A percentile compares a stretch with the other conserved stretches of the same genome.
These are phyloP conservation scores for Calliphora vomitoria DNA, from an alignment of 2,888 invertebrate genomes.

Conservation along the genomic window DNA sequence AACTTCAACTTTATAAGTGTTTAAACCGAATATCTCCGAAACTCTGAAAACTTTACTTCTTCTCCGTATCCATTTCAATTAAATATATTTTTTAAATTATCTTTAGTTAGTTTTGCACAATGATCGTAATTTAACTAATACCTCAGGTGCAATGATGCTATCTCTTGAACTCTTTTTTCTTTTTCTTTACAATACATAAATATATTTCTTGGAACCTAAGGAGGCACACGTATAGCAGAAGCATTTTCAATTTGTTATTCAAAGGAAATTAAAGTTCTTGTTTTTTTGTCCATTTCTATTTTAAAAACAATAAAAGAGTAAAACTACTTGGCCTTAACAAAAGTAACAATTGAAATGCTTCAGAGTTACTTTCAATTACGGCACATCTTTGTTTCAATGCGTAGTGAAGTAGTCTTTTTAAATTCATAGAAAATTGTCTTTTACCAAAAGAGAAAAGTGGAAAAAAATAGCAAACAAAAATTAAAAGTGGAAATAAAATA, in stretches of 20 bases:
- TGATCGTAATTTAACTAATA: neutral
- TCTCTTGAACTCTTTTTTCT: neutral
- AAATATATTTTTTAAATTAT: neutral
- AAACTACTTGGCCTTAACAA: conserved; percentile 61
- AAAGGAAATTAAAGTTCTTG: conserved; percentile 29
- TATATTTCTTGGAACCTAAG: conserved; percentile 2
- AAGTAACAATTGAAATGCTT: conserved; percentile 71
- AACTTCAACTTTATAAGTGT: no score
- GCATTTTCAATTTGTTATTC: conserved; percentile 2
- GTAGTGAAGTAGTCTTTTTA: conserved; percentile 55
- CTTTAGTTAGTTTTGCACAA: neutral
- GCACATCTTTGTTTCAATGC: conserved; percentile 75
- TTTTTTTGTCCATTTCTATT: conserved; percentile 16
- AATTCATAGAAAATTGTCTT: conserved; percentile 63
- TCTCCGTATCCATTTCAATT: no score
- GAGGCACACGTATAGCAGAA: neutral
- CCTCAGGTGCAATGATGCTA: neutral
- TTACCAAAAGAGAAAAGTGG: conserved; percentile 26
- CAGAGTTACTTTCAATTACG: conserved; percentile 81
- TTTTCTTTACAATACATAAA: neutral
- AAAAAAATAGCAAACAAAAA: conserved; percentile 3
- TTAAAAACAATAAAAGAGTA: conserved; percentile 25
- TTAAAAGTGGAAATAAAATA: conserved; percentile 51
- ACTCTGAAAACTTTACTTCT: no score
- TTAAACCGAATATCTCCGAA: no score